Evolutionary conservation across 1,140 invertebrate species (phyloP).

Genomic region (Micrasema longulum): DNA sequence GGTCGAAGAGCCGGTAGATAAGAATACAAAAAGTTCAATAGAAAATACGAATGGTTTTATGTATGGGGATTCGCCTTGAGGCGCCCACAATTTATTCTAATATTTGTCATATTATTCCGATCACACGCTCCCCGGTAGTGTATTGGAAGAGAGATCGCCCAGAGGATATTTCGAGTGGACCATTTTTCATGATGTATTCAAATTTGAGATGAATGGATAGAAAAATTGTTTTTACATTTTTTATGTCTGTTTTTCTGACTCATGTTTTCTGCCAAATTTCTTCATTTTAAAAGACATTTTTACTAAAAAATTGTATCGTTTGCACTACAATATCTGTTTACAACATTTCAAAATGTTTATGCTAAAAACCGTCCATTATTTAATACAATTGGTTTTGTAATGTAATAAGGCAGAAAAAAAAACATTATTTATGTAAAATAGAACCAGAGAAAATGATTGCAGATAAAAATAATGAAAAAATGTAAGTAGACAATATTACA

Average conservation of each 20-base stretch:
- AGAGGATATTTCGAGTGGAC: slow-evolving; percentile 13
- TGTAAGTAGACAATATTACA: too few species aligned
- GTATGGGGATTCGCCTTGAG: slow-evolving; percentile 12
- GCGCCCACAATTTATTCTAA: slow-evolving; percentile 51
- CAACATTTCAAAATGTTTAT: too few species aligned
- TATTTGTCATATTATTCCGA: slow-evolving; percentile 52
- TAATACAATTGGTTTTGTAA: too few species aligned
- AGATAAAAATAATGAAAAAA: too few species aligned
- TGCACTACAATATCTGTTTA: too few species aligned
- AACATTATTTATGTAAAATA: too few species aligned
- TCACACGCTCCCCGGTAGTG: slow-evolving; percentile 30
- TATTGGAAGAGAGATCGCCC: slow-evolving; percentile 16
- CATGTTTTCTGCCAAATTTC: background rate
- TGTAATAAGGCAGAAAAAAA: too few species aligned
- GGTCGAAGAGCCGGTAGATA: slow-evolving; percentile 40
- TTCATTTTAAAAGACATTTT: too few species aligned
- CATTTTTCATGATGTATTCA: slow-evolving; percentile 32
- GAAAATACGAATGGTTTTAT: slow-evolving; percentile 42
- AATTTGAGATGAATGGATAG: slow-evolving; percentile 33
- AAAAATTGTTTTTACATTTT: background rate
- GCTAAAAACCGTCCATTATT: too few species aligned
- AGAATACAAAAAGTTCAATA: slow-evolving; percentile 51
- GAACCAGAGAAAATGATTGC: too few species aligned
- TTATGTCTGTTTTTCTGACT: background rate
- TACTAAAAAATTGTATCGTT: too few species aligned